A percentile compares a stretch with the other conserved stretches of the same genome.
These are phyloP conservation scores for Atopsyche davidsoni DNA, from an alignment of 1,140 invertebrate genomes.

Conservation along the genomic window DNA sequence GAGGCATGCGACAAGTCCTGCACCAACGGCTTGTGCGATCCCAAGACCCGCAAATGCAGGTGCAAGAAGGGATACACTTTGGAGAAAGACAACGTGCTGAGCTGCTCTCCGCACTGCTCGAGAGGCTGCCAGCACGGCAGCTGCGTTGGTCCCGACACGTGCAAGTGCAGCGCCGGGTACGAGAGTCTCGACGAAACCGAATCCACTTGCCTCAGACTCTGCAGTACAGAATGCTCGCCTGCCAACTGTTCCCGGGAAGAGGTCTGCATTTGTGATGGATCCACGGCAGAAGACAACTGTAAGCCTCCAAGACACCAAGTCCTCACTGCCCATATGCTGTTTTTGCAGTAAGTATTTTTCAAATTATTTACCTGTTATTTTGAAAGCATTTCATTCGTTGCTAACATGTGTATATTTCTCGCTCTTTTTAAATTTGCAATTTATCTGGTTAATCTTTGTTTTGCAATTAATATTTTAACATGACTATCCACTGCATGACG, in stretches of 20 bases:
- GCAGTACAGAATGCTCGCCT: constrained; percentile 7
- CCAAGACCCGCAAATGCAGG: constrained; percentile 1
- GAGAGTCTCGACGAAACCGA: constrained; percentile 22
- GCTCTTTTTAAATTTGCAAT: no score
- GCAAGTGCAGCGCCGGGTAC: constrained; percentile 38
- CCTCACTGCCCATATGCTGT: no score
- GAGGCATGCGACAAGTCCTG: no score
- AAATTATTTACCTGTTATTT: no score
- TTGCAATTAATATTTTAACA: no score
- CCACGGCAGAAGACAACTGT: neutral
- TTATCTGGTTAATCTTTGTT: no score
- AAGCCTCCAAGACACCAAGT: no score
- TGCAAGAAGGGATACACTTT: no score
- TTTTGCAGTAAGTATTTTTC: no score
- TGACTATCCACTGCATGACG: no score
- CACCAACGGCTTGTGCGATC: neutral
- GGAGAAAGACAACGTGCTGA: neutral
- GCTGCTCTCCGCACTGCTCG: constrained; percentile 15
- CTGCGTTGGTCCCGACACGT: constrained; percentile 43
- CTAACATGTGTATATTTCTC: no score
- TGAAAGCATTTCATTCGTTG: no score
- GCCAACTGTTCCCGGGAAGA: constrained; percentile 5
- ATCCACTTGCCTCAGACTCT: constrained; percentile 19
- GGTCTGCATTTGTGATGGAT: constrained; percentile 7
- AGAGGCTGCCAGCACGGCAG: constrained; percentile 37